Percentiles rank a stretch among this genome's conserved stretches.
Conservation (phyloP, 2,888 invertebrate species). For the Eretmocerus hayati region DNA sequence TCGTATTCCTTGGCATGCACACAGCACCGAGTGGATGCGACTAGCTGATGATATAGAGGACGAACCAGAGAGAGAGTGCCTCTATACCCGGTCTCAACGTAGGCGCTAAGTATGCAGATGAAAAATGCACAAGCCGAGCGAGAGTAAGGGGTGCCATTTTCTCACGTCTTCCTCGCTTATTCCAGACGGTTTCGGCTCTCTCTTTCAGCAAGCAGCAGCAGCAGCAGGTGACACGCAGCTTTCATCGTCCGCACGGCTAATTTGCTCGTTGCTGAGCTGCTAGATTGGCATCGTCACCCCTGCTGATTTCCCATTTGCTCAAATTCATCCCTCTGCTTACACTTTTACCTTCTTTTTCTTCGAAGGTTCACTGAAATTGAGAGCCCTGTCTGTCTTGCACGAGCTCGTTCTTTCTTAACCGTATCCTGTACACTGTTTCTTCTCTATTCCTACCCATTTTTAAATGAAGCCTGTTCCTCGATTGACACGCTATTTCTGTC, state of each 20-base stretch:
- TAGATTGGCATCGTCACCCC: too few relatives aligned
- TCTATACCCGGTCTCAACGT: neutral
- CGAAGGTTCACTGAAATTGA: too few relatives aligned
- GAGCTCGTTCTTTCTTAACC: too few relatives aligned
- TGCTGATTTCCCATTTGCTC: neutral
- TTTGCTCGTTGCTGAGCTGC: neutral
- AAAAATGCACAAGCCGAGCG: conserved; percentile 31
- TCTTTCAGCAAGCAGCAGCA: neutral
- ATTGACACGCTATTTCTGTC: too few relatives aligned
- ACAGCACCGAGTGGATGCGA: conserved; percentile 2
- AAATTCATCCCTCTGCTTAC: neutral
- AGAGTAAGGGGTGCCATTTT: conserved; percentile 26
- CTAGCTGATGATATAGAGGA: neutral
- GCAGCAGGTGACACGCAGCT: neutral
- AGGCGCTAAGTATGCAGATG: conserved; percentile 32
- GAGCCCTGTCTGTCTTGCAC: too few relatives aligned
- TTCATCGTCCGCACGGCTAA: conserved; percentile 12
- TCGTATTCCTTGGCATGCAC: neutral
- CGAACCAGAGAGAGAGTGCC: neutral
- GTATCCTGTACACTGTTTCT: too few relatives aligned
- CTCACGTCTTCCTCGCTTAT: conserved; percentile 22
- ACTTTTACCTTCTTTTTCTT: too few relatives aligned
- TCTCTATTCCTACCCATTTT: too few relatives aligned
- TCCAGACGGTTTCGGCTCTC: neutral
- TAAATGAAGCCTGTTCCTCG: too few relatives aligned